phyloP scores from a whole-genome alignment of 1,140 invertebrate species.

The Lanistes nyassanus region DNA sequence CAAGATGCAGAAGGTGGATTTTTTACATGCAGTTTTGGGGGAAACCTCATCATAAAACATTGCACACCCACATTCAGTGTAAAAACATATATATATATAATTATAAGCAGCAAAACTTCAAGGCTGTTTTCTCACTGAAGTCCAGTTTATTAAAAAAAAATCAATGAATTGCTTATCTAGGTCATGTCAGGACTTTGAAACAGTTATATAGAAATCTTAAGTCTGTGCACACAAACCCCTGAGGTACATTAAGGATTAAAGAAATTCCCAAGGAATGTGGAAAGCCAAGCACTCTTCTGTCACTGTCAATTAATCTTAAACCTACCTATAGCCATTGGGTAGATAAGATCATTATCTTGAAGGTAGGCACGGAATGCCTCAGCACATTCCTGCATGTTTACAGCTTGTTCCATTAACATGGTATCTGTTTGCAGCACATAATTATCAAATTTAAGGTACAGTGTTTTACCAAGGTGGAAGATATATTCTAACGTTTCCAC shows the following conservation, averaged over 20 bases:
- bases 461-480: neutral
- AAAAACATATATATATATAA: too few relatives aligned
- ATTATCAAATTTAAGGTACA: neutral
- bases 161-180: too few relatives aligned
- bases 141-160: too few relatives aligned
- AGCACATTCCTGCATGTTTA: neutral
- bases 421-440: constrained; percentile 2
- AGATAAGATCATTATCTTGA: neutral
- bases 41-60: neutral
- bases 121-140: too few relatives aligned
- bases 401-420: constrained; percentile 6
- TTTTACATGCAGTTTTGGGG: neutral
- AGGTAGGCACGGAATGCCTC: neutral
- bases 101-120: too few relatives aligned
- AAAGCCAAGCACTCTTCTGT: too few relatives aligned
- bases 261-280: too few relatives aligned
- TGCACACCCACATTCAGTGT: neutral
- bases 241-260: too few relatives aligned
- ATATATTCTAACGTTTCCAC: neutral
- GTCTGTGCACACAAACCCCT: too few relatives aligned
- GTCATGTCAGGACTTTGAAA: too few relatives aligned
- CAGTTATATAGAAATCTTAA: too few relatives aligned
- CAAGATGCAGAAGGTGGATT: neutral
- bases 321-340: constrained; percentile 4
- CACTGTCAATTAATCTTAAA: neutral